Conservation (phyloP, 1,140 invertebrate genomes). For the Cardiocondyla obscurior region DNA sequence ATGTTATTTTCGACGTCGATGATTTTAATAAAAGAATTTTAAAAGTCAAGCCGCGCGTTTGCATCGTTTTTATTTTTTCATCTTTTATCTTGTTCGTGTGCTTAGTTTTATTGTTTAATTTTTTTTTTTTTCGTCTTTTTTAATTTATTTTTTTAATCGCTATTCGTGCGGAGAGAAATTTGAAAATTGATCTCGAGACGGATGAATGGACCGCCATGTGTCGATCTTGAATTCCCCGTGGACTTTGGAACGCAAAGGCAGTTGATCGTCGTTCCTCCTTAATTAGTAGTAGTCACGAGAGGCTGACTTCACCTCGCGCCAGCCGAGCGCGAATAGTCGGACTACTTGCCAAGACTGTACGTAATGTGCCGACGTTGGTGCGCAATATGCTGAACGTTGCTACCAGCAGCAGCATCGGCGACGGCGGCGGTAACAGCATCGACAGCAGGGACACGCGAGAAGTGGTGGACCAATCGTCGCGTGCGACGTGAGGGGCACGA, state of each 20-base stretch:
- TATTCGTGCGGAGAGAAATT: neutral
- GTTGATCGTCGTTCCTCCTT: neutral
- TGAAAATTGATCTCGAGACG: neutral
- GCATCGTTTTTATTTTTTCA: neutral
- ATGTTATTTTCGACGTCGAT: neutral
- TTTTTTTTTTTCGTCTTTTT: neutral
- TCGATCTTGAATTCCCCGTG: neutral
- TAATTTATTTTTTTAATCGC: neutral
- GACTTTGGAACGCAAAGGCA: neutral
- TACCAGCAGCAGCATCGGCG: slow-evolving; percentile 4
- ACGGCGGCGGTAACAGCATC: neutral
- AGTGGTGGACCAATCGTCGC: slow-evolving; percentile 71
- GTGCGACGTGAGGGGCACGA: slow-evolving; percentile 74
- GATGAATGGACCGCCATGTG: neutral
- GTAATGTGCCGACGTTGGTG: slow-evolving; percentile 56
- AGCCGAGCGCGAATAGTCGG: slow-evolving; percentile 27
- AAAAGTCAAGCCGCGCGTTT: neutral
- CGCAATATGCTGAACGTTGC: slow-evolving; percentile 68
- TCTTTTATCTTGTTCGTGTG: too few relatives aligned
- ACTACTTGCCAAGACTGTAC: slow-evolving; percentile 75
- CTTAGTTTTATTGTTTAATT: too few relatives aligned
- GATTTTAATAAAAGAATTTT: neutral
- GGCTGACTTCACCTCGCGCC: slow-evolving; percentile 1
- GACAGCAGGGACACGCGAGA: neutral
- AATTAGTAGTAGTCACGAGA: slow-evolving; percentile 41